Conservation (phyloP, 2,797 vertebrate species). For the Pseudocheirus occidentalis region DNA sequence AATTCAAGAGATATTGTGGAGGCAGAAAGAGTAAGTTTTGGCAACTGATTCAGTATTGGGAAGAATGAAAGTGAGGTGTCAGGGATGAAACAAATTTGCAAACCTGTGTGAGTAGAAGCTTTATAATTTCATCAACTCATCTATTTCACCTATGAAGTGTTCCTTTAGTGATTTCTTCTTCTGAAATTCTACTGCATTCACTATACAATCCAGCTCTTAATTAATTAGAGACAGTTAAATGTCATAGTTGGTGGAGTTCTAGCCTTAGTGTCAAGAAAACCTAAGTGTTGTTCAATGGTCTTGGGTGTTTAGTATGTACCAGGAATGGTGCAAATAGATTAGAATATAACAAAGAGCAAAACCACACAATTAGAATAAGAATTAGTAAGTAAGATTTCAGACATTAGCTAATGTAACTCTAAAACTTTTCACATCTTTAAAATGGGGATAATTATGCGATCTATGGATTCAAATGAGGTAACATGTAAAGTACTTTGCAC, state of each 20-base stretch:
- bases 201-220: no score
- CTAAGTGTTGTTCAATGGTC: no score
- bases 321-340: background rate
- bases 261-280: no score
- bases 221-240: no score
- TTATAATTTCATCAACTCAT: background rate
- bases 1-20: background rate
- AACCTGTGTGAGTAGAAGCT: background rate
- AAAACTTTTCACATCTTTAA: background rate
- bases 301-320: background rate
- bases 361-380: background rate
- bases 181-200: no score
- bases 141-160: background rate
- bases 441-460: background rate
- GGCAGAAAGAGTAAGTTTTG: background rate
- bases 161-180: background rate
- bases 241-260: no score
- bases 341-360: background rate
- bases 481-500: background rate
- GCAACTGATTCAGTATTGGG: background rate
- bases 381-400: background rate
- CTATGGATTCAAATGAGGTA: background rate
- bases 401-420: background rate
- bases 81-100: background rate
- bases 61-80: background rate